phyloP scores from a whole-genome alignment of 1,140 invertebrate genomes.

The Diachasma alloeum region DNA sequence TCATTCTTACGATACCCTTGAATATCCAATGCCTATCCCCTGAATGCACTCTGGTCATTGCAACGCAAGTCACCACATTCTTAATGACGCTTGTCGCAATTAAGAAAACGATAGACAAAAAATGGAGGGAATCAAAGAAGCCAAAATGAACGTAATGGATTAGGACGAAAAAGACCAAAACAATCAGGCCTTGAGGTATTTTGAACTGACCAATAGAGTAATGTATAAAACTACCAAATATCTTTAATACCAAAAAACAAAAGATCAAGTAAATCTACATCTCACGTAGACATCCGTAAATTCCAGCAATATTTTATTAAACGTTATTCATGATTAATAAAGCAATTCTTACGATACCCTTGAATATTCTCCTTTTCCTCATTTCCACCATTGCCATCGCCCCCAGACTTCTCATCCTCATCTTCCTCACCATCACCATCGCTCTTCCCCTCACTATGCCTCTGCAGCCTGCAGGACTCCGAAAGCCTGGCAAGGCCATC shows the following conservation, averaged over 20 bases:
- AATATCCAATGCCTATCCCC: too few relatives aligned
- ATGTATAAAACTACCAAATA: background rate
- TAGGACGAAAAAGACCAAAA: too few relatives aligned
- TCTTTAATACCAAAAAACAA: background rate
- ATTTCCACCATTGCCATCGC: background rate
- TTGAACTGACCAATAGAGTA: too few relatives aligned
- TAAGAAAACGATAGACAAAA: too few relatives aligned
- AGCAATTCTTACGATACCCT: background rate
- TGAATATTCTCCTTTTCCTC: background rate
- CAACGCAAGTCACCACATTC: too few relatives aligned
- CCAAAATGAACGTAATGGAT: too few relatives aligned
- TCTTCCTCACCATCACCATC: background rate
- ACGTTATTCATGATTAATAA: background rate
- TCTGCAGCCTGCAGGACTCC: background rate
- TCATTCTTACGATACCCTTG: background rate
- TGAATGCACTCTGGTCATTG: too few relatives aligned
- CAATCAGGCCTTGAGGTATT: background rate
- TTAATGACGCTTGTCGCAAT: too few relatives aligned
- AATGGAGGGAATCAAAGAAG: too few relatives aligned
- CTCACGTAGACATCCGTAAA: background rate
- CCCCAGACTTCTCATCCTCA: background rate
- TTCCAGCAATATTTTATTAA: background rate
- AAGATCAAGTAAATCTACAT: background rate
- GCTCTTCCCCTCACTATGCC: background rate
- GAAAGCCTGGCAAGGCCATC: slow-evolving; percentile 54